Base-by-base conservation (phyloP, 2,888 invertebrate genomes). In the Volucella inflata region DNA sequence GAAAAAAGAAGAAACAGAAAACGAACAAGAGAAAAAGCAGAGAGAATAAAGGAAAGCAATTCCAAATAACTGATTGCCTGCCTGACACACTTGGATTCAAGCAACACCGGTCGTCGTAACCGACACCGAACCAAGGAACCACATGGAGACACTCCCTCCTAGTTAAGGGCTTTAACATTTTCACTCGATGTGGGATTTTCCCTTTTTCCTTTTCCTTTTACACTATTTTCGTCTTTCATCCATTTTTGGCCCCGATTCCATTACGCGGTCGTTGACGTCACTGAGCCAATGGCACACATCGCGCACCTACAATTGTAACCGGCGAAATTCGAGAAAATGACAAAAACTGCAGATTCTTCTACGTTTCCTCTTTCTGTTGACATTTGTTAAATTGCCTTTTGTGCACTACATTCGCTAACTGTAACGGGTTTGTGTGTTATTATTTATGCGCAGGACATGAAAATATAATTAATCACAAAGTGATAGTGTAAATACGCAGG, bases 191-290 rank as follows among this genome's bases (percentile, higher is more conserved):
- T 57, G 36, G 40, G 60, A 44, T 42, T 74, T 64, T 53, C 65
- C 65, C n/a, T 68, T 53, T 84, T 67, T 71, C 48, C 62, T n/a
- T 80, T 81, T 72, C 44, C 60, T 67, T 71, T 16, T 50, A 53
- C 40, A 40, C 55, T 10, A 14, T 12, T 46, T 38, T 40, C 11
- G 21, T 12, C 53, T 11, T 17, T 36, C 3, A 10, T 51, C 65
- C 50, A 12, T 53, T 55, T 30, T 62, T 40, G 17, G 12, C 42
- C 17, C 40, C 57, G 46, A 85, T 80, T 81, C 60, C 72, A 81
- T 81, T 81, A 85, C 81, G 81, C 81, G 81, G 85, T 85, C 85
- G 85, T 85, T 85, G 81, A 85, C 85, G 85, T 85, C 85, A 85
- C 76, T 40, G 51, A 76, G 44, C 51, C 65, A 76, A 38, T 17